Conservation (phyloP, 2,113 vertebrate genomes). For the Phyllostomus hastatus region DNA sequence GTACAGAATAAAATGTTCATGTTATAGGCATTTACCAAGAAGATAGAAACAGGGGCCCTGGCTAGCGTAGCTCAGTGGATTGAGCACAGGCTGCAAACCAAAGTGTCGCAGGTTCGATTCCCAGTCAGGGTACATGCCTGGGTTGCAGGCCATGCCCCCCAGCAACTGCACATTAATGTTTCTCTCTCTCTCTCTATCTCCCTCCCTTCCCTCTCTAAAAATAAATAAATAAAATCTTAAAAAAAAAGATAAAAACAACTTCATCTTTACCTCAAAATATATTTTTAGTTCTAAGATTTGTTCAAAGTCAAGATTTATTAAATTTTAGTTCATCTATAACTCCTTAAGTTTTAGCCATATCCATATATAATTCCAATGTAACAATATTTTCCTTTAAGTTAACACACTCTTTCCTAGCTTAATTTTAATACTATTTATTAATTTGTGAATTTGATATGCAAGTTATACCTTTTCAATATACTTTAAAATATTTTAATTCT, state of each 20-base stretch:
- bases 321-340: background rate
- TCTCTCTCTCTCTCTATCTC: too few relatives aligned
- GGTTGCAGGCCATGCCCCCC: too few relatives aligned
- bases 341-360: background rate
- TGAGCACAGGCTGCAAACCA: too few relatives aligned
- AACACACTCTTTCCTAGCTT: background rate
- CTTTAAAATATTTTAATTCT: background rate
- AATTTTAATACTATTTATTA: background rate
- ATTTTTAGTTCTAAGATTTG: background rate
- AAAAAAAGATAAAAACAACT: background rate
- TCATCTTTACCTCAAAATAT: background rate
- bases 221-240: too few relatives aligned
- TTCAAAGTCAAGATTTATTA: background rate
- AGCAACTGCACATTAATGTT: too few relatives aligned
- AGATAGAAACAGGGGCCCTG: background rate
- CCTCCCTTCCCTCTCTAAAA: too few relatives aligned
- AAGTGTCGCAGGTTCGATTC: too few relatives aligned
- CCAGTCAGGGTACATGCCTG: too few relatives aligned
- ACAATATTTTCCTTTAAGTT: background rate
- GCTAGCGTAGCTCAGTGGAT: too few relatives aligned
- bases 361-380: background rate
- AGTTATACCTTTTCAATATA: background rate
- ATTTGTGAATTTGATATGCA: background rate
- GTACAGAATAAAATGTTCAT: background rate
- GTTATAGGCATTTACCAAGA: background rate